These are phyloP conservation scores for Anarhynchus alexandrinus DNA, from an alignment of 2,113 vertebrate species.

Conservation along the genomic window DNA sequence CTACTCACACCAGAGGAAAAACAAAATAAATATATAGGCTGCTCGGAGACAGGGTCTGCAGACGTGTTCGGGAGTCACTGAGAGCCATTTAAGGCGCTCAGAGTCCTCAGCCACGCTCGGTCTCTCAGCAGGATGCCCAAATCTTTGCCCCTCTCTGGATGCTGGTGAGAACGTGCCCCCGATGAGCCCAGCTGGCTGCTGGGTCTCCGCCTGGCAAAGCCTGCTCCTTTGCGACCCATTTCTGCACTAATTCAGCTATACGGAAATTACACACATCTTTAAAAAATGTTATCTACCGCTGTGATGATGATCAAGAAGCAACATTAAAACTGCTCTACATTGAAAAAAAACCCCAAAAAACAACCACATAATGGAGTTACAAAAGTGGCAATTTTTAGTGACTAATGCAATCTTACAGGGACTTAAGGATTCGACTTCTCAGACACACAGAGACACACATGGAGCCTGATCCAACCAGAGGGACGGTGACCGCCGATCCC, in stretches of 20 bases:
- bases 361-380: fast-evolving
- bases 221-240: not conserved
- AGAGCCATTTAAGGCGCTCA: not conserved
- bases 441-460: not conserved
- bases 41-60: not conserved
- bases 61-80: not conserved
- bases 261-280: not conserved
- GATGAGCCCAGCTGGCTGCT: not conserved
- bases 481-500: not conserved
- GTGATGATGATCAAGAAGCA: not conserved
- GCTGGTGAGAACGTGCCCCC: not conserved
- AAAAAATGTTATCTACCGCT: not conserved
- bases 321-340: not conserved
- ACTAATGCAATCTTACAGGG: not conserved
- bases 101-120: fast-evolving
- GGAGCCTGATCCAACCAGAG: not conserved
- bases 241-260: not conserved
- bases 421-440: not conserved
- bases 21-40: not conserved
- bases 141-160: not conserved
- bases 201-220: not conserved
- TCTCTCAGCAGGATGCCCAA: not conserved
- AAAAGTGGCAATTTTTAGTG: not conserved
- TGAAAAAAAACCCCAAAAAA: not conserved
- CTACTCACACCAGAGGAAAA: not conserved